Evolutionary conservation across 2,797 vertebrate genomes (phyloP).

Genomic region (Babyrousa celebensis): DNA sequence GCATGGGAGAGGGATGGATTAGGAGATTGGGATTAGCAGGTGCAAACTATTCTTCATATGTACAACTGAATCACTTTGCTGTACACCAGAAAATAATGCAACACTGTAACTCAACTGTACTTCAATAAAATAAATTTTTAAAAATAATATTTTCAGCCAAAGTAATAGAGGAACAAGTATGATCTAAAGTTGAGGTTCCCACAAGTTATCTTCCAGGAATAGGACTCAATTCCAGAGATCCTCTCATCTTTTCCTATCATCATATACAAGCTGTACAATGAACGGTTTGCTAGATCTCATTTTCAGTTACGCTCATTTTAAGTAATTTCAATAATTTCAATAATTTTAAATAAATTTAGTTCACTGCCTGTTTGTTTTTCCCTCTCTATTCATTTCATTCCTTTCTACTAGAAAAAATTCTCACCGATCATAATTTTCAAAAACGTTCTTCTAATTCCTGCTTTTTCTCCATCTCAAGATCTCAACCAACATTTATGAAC

Average conservation of each 20-base stretch:
- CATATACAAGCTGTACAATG: background rate
- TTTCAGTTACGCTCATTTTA: background rate
- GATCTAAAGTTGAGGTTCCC: background rate
- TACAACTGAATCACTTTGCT: background rate
- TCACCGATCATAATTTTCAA: background rate
- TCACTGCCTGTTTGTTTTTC: background rate
- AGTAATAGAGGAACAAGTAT: background rate
- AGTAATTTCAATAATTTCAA: constrained; percentile 1
- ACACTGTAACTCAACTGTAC: background rate
- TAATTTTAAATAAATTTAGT: constrained; percentile 24
- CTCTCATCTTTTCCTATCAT: background rate
- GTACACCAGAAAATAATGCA: background rate
- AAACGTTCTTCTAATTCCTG: background rate
- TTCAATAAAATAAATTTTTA: background rate
- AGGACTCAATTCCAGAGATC: background rate
- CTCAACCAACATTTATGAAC: background rate
- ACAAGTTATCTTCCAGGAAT: background rate
- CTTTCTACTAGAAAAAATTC: background rate
- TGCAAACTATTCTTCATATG: background rate
- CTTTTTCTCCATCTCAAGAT: background rate
- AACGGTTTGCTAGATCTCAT: background rate
- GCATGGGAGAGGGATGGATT: background rate
- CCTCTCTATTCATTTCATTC: background rate
- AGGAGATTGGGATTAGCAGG: background rate
- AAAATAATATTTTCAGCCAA: background rate